Conservation (phyloP, 2,113 vertebrate species). For the Proteles cristata region DNA sequence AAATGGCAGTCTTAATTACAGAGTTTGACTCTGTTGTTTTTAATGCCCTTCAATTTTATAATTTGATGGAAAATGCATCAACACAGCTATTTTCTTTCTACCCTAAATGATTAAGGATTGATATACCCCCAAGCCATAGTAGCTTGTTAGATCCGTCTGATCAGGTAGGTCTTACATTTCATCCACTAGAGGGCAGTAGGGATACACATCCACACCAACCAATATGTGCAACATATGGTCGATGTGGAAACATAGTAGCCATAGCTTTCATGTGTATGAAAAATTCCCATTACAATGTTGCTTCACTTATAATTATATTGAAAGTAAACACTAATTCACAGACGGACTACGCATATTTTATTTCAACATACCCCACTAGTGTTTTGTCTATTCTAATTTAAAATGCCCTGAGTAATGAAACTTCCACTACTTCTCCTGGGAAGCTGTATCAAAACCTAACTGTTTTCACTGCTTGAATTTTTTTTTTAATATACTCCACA, state of each 20-base stretch:
- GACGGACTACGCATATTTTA: slow-evolving; percentile 80
- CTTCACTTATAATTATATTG: slow-evolving; percentile 83
- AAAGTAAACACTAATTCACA: slow-evolving; percentile 84
- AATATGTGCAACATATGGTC: slow-evolving; percentile 83
- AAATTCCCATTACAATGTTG: slow-evolving; percentile 82
- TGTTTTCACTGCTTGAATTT: slow-evolving; percentile 50
- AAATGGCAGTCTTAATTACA: slow-evolving; percentile 85
- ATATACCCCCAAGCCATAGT: slow-evolving; percentile 69
- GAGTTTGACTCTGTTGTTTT: slow-evolving; percentile 83
- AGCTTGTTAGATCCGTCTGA: slow-evolving; percentile 59
- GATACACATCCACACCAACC: slow-evolving; percentile 76
- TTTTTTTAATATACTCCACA: slow-evolving; percentile 25
- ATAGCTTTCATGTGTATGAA: slow-evolving; percentile 80
- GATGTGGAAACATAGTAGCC: slow-evolving; percentile 82
- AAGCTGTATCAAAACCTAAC: slow-evolving; percentile 69
- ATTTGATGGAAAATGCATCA: slow-evolving; percentile 83
- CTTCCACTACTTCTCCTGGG: slow-evolving; percentile 61
- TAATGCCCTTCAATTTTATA: slow-evolving; percentile 85
- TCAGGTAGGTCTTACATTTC: slow-evolving; percentile 80
- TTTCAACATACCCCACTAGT: slow-evolving; percentile 77
- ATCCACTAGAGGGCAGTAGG: slow-evolving; percentile 82
- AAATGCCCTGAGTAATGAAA: slow-evolving; percentile 76
- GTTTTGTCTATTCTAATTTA: slow-evolving; percentile 77
- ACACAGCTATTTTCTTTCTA: slow-evolving; percentile 83
- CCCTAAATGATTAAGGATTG: slow-evolving; percentile 80